Evolutionary conservation across 2,888 invertebrate genomes (phyloP).

Genomic region (Iselma pallidipennis): DNA sequence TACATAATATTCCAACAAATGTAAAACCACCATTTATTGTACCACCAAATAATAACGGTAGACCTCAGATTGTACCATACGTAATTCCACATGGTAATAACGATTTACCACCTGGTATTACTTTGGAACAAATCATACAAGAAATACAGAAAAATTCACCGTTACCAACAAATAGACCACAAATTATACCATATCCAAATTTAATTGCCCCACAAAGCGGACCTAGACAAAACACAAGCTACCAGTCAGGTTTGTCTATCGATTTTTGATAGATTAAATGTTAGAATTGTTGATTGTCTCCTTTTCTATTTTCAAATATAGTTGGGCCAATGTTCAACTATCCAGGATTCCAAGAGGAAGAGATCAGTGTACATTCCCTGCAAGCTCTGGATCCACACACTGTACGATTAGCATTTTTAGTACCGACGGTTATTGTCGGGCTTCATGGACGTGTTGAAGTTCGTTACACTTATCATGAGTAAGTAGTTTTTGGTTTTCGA

Average conservation of each 20-base stretch:
- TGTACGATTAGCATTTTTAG: slow-evolving; percentile 79
- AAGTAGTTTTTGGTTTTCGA: slow-evolving; percentile 48
- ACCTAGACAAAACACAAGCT: slow-evolving; percentile 44
- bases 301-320: too few species aligned
- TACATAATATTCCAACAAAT: slow-evolving; percentile 44
- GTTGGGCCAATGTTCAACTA: not conserved
- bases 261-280: not conserved
- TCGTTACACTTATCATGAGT: slow-evolving; percentile 79
- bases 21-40: slow-evolving; percentile 4
- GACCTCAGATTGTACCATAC: slow-evolving; percentile 37
- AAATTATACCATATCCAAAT: slow-evolving; percentile 11
- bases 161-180: slow-evolving; percentile 38
- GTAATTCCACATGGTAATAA: slow-evolving; percentile 34
- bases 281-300: not conserved
- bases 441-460: slow-evolving; percentile 86
- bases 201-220: slow-evolving; percentile 44
- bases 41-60: slow-evolving; percentile 1
- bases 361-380: slow-evolving; percentile 61
- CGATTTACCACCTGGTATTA: slow-evolving; percentile 43
- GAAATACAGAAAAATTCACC: slow-evolving; percentile 48
- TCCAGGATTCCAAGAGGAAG: slow-evolving; percentile 49
- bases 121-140: slow-evolving; percentile 50
- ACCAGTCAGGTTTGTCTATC: slow-evolving; percentile 38
- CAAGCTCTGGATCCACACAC: slow-evolving; percentile 79
- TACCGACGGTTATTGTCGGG: slow-evolving; percentile 82